Evolutionary conservation across 2,797 vertebrate species (phyloP).

Genomic region (Scarus forsteni): DNA sequence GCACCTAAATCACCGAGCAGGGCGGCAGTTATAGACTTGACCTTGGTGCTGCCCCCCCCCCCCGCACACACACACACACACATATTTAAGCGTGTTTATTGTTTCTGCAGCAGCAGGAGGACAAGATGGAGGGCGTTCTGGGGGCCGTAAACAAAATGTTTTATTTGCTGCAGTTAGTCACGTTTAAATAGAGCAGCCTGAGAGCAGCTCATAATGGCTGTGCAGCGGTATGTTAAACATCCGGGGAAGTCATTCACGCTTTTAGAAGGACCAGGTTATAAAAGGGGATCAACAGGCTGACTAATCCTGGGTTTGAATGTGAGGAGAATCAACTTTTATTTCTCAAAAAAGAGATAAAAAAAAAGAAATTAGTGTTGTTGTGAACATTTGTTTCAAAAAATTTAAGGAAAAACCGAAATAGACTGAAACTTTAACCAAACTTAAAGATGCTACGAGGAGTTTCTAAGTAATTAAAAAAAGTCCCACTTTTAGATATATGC

Average conservation of each 20-base stretch:
- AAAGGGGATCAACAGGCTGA: background rate
- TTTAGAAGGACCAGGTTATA: background rate
- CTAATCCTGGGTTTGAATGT: too few species aligned
- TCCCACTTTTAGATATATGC: too few species aligned
- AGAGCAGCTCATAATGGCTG: constrained; percentile 4
- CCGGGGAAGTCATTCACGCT: background rate
- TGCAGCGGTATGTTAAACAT: background rate
- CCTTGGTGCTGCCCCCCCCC: constrained; percentile 68
- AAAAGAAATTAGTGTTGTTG: too few species aligned
- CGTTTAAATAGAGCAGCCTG: background rate
- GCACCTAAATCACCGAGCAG: constrained; percentile 71
- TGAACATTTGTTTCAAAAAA: too few species aligned
- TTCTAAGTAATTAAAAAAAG: too few species aligned
- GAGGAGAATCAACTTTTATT: too few species aligned
- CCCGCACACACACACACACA: constrained; percentile 1
- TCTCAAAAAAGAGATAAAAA: too few species aligned
- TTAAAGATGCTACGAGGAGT: too few species aligned
- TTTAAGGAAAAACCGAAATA: too few species aligned
- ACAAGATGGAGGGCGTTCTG: constrained; percentile 12
- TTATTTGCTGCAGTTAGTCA: constrained; percentile 26
- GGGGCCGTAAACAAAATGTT: constrained; percentile 42
- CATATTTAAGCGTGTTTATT: constrained; percentile 72
- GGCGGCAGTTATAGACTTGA: constrained; percentile 78
- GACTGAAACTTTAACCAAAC: too few species aligned
- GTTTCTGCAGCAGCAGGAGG: constrained; percentile 35